These are phyloP conservation scores for Fopius arisanus DNA, from an alignment of 1,140 invertebrate genomes.

Conservation along the genomic window DNA sequence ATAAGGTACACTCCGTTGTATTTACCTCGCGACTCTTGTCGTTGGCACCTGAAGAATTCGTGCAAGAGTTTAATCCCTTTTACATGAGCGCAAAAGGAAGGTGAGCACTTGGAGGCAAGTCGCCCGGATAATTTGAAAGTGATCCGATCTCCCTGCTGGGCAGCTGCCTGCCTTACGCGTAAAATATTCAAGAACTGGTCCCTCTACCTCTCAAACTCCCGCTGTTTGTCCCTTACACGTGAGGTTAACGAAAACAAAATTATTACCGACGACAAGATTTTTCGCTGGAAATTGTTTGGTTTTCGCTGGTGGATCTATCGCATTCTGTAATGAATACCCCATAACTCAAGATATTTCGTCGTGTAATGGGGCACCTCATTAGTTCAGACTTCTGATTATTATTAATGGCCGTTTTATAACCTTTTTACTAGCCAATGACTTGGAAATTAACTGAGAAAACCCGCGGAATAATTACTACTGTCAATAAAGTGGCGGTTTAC, in stretches of 20 bases:
- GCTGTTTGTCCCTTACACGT: slow-evolving; percentile 6
- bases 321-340: background rate
- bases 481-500: background rate
- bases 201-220: slow-evolving; percentile 22
- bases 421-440: background rate
- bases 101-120: slow-evolving; percentile 56
- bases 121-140: slow-evolving; percentile 64
- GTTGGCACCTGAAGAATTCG: slow-evolving; percentile 10
- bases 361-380: background rate
- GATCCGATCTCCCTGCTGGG: slow-evolving; percentile 57
- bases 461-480: background rate
- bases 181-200: slow-evolving; percentile 63
- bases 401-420: slow-evolving; percentile 1
- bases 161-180: slow-evolving; percentile 65
- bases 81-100: slow-evolving; percentile 18
- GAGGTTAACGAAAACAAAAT: slow-evolving; percentile 16
- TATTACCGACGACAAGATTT: slow-evolving; percentile 4
- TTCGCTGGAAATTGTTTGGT: background rate
- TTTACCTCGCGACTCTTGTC: slow-evolving; percentile 3
- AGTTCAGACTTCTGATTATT: slow-evolving; percentile 2
- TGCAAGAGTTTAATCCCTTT: slow-evolving; percentile 2
- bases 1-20: slow-evolving; percentile 2
- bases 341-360: background rate
- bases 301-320: background rate
- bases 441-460: background rate